These are phyloP conservation scores for Leptogaster cylindrica DNA, from an alignment of 2,888 invertebrate genomes.

Conservation along the genomic window DNA sequence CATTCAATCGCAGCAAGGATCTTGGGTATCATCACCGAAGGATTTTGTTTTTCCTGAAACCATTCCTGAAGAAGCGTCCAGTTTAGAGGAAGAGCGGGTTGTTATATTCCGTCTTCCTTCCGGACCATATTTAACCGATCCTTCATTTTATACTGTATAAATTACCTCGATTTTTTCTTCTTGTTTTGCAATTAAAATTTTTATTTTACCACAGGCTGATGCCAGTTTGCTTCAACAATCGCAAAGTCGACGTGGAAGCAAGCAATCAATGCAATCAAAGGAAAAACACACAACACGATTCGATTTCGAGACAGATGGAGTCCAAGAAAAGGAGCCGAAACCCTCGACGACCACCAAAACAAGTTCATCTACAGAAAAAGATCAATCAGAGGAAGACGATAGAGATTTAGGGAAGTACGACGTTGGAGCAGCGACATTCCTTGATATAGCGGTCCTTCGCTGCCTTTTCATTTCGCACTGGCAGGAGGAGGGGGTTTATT, in stretches of 20 bases:
- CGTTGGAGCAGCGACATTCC: constrained; percentile 87
- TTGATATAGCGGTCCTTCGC: constrained; percentile 94
- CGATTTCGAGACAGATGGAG: constrained; percentile 58
- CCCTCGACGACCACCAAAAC: constrained; percentile 55
- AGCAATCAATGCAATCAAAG: constrained; percentile 58
- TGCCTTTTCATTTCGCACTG: constrained; percentile 96
- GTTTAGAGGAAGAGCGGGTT: constrained; percentile 90
- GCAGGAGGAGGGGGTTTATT: constrained; percentile 97
- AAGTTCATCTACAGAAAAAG: constrained; percentile 75
- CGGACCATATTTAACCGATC: constrained; percentile 74
- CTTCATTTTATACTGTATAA: constrained; percentile 78
- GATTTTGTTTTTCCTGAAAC: constrained; percentile 90
- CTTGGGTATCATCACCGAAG: constrained; percentile 85
- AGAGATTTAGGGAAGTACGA: constrained; percentile 60
- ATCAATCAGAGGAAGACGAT: constrained; percentile 70
- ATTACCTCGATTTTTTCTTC: too few species aligned
- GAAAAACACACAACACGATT: constrained; percentile 58
- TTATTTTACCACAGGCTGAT: constrained; percentile 66
- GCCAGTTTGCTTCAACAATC: constrained; percentile 76
- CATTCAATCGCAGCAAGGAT: constrained; percentile 62
- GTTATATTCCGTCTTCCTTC: constrained; percentile 86
- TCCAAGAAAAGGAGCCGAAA: constrained; percentile 56
- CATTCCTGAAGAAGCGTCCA: constrained; percentile 91
- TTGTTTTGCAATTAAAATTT: constrained; percentile 34
- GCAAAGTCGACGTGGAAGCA: constrained; percentile 60